Evolutionary conservation across 2,888 invertebrate species (phyloP).

Genomic region (Melipona beecheii): DNA sequence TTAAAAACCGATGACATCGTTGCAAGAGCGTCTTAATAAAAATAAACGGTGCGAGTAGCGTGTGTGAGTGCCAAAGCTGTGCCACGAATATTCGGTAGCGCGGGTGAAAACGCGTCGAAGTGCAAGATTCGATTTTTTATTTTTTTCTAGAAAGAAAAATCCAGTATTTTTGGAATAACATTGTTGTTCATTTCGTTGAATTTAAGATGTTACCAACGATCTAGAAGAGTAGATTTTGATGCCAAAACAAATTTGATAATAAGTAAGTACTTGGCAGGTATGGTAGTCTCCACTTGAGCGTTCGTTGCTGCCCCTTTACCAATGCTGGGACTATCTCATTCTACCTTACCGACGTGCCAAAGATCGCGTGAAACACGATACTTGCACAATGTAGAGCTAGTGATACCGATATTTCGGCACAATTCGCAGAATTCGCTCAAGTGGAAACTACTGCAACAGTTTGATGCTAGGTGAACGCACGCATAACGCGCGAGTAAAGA

Average conservation of each 20-base stretch:
- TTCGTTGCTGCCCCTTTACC: too few species aligned
- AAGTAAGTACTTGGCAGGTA: not conserved
- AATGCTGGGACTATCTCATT: too few species aligned
- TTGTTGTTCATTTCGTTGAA: not conserved
- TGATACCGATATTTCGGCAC: too few species aligned
- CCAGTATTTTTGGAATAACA: not conserved
- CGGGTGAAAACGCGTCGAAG: not conserved
- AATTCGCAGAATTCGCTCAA: too few species aligned
- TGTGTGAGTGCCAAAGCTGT: slow-evolving; percentile 56
- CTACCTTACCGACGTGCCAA: too few species aligned
- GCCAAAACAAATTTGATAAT: too few species aligned
- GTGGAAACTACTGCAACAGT: not conserved
- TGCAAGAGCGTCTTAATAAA: slow-evolving; percentile 35
- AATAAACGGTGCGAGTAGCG: slow-evolving; percentile 42
- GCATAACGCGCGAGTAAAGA: not conserved
- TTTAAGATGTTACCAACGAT: not conserved
- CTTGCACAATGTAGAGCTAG: too few species aligned
- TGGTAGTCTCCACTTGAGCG: too few species aligned
- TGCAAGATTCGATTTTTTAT: slow-evolving; percentile 1
- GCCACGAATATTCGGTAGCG: not conserved
- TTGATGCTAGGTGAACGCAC: not conserved
- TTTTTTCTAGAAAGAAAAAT: not conserved
- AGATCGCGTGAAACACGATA: too few species aligned
- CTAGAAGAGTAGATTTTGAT: not conserved
- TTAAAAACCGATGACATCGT: slow-evolving; percentile 13